Evolutionary conservation across 2,888 invertebrate species (phyloP).

Genomic region (Neoitamus cyanurus): DNA sequence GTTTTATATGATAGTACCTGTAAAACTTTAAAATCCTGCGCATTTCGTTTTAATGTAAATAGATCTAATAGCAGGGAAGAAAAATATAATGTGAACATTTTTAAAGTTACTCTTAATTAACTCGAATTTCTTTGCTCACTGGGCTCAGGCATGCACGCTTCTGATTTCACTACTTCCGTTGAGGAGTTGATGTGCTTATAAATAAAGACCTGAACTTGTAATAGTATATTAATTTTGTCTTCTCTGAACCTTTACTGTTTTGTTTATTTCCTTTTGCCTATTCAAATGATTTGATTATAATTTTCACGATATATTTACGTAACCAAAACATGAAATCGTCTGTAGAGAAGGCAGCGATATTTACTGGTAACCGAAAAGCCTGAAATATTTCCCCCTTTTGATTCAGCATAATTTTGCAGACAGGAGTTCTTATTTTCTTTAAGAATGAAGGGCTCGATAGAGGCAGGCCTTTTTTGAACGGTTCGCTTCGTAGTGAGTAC

Average conservation of each 20-base stretch:
- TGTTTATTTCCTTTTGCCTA: neutral
- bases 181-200: neutral
- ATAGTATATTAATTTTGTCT: slow-evolving; percentile 38
- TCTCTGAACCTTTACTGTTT: neutral
- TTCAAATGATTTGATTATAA: slow-evolving; percentile 32
- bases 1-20: neutral
- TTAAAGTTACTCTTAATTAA: neutral
- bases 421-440: slow-evolving; percentile 6
- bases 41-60: neutral
- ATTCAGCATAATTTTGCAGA: neutral
- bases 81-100: neutral
- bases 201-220: neutral
- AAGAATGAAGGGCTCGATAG: slow-evolving; percentile 13
- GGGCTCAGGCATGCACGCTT: neutral
- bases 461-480: slow-evolving; percentile 21
- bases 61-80: neutral
- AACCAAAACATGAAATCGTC: slow-evolving; percentile 48
- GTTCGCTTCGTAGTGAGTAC: neutral
- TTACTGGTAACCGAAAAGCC: neutral
- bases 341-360: neutral
- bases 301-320: slow-evolving; percentile 48
- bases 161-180: neutral
- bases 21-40: neutral
- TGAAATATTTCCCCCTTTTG: neutral
- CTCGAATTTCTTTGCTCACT: neutral